Base-by-base conservation (phyloP, 2,113 vertebrate genomes). In the Oryzias woworae region DNA sequence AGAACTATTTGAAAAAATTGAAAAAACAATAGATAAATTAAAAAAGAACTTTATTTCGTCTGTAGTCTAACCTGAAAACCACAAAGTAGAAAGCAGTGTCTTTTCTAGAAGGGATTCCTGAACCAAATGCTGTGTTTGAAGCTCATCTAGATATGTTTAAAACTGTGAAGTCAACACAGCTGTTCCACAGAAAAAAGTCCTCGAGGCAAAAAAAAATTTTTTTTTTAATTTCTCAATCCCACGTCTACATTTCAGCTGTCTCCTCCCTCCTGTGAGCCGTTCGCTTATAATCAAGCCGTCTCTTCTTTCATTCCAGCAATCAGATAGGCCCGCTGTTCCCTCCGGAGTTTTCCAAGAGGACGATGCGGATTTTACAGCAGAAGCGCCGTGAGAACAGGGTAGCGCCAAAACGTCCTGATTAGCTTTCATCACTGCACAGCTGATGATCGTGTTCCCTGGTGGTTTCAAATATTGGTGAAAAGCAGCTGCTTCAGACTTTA, bases 271-370 rank as follows among this genome's bases (percentile, higher is more conserved):
- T 66, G 41, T 26, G 44, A 63, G 41, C 52, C 51, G 60, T 61
- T 68, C 54, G 67, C 46, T 75, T 67, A 54, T 53, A 84, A 87
- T 84, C 74, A 79, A 83, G 74, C 55, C 49, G 55, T 54, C 69
- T 77, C 81, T 71, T 81, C 62, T 73, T 36, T 36, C 36, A 70
- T 65, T 51, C 2, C 1, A 15, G 73, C 58, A 70, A 82, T 81
- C 62, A 56, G 76, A 82, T 70, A 49, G 2, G 46, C 55, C 54
- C 26, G 18, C 28, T 55, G 69, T 62, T 71, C 48, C 36, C 64
- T 62, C 42, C 4, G 3, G 76, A 80, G 60, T 64, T 52, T 78
- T 68, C 62, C 48, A 26, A 24, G 53, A 45, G 47, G 31, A 36
- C 18, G 23, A 78, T 57, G 52, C 8, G 14, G 49, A 71, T 75